A percentile compares a stretch with the other conserved stretches of the same genome.
Conservation (phyloP, 2,888 invertebrate genomes). For the Heliconius aoede region DNA sequence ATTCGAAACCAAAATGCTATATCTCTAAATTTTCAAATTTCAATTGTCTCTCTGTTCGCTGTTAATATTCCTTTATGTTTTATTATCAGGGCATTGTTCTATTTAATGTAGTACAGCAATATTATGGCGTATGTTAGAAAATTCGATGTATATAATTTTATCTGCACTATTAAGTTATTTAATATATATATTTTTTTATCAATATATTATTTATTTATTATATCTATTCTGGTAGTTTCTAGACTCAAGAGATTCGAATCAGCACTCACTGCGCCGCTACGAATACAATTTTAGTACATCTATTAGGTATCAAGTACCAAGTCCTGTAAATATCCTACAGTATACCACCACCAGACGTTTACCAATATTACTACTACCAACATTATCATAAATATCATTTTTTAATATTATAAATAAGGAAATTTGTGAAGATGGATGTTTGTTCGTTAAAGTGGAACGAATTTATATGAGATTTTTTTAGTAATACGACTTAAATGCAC, state of each 20-base stretch:
- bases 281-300: not conserved
- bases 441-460: too few species aligned
- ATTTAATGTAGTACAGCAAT: constrained; percentile 1
- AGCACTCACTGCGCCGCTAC: not conserved
- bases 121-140: not conserved
- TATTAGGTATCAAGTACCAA: too few species aligned
- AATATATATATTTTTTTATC: not conserved
- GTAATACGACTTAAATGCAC: too few species aligned
- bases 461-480: too few species aligned
- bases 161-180: not conserved
- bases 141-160: not conserved
- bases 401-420: not conserved
- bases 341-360: too few species aligned
- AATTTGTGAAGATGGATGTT: not conserved
- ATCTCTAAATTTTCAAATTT: constrained; percentile 29
- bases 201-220: too few species aligned
- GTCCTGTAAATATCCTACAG: too few species aligned
- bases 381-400: too few species aligned
- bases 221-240: too few species aligned
- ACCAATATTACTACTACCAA: too few species aligned
- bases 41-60: constrained; percentile 24
- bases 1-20: constrained; percentile 19
- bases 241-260: not conserved
- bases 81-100: constrained; percentile 16
- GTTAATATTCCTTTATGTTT: constrained; percentile 33